Evolutionary conservation across 2,113 vertebrate species (phyloP), one percentile per base, ranked within the genome.

Genomic region (Fulmarus glacialis): DNA sequence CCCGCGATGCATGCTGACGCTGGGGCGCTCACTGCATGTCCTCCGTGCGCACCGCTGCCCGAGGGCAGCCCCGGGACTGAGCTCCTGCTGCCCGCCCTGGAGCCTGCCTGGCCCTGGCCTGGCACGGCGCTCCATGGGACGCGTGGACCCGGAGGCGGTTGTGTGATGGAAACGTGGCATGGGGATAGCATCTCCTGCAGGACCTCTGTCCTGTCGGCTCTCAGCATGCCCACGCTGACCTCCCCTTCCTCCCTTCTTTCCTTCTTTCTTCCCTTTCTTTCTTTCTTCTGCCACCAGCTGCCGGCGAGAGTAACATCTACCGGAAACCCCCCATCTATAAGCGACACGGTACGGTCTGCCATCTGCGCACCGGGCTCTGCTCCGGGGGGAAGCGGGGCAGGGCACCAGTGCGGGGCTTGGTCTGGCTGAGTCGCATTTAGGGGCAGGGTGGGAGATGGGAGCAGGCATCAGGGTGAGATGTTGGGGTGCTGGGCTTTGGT

Each of bases 311-410:
- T 96, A 99, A 99, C 99, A 99, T 99, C 99, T 99, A 99, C 98
- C 98, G 99, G 98, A 99, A 99, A 94, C 99, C 99, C 19, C 99
- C 99, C 98, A 99, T 99, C 99, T 99, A 99, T 99, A 99, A 99
- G 97, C 98, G 99, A 98, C 99, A 99, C 97, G 99, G 99, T 99
- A 99, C 0, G 92, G 82, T 75, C 97, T 72, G 90, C 42, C 9
- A 4, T 15, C 79, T 1, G 15, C 3, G 1, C 36, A 2, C 18
- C 5, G 12, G 73, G 47, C 38, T 70, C 63, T 11, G 59, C 68
- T 45, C 47, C 5, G 1, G 1, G 6, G 59, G 60, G 23, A 5
- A 6, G 21, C 1, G 1, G 3, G 67, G 70, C 63, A 92, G 43
- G 40, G 73, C 5, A 20, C 15, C 4, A 8, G 19, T 0, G 2